Percentiles rank a stretch among this genome's conserved stretches.
Conservation (phyloP, 2,888 invertebrate species). For the Rhyacophila evoluta region DNA sequence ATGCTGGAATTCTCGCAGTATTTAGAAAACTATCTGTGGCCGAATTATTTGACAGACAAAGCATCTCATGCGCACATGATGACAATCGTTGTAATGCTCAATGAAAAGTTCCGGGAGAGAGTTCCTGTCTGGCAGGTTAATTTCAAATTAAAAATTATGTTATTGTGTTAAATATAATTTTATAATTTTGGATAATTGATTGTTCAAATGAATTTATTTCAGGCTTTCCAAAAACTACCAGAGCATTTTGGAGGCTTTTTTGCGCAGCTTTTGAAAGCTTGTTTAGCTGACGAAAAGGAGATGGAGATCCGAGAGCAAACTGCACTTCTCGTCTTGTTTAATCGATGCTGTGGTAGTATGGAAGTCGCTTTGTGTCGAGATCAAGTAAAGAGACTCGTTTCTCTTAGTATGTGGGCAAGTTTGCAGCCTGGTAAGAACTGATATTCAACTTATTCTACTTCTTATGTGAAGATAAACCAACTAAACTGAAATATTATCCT, state of each 20-base stretch:
- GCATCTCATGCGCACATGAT: conserved; percentile 90
- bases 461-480: no score
- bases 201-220: conserved; percentile 55
- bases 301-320: conserved; percentile 81
- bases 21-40: conserved; percentile 97
- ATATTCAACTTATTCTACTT: no score
- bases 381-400: conserved; percentile 91
- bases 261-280: conserved; percentile 81
- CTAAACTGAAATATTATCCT: no score
- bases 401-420: conserved; percentile 93
- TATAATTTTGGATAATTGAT: no score
- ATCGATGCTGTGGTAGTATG: conserved; percentile 92
- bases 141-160: no score
- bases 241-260: conserved; percentile 86
- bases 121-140: conserved; percentile 94
- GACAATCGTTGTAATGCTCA: conserved; percentile 98
- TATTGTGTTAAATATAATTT: no score
- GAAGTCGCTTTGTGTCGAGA: conserved; percentile 94
- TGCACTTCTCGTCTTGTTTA: conserved; percentile 89
- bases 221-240: conserved; percentile 83
- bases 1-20: conserved; percentile 98
- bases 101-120: conserved; percentile 97
- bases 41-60: conserved; percentile 84
- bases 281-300: conserved; percentile 73
- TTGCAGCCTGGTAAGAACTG: conserved; percentile 81